Conservation (phyloP, 1,140 invertebrate species). For the Heterodera schachtii region DNA sequence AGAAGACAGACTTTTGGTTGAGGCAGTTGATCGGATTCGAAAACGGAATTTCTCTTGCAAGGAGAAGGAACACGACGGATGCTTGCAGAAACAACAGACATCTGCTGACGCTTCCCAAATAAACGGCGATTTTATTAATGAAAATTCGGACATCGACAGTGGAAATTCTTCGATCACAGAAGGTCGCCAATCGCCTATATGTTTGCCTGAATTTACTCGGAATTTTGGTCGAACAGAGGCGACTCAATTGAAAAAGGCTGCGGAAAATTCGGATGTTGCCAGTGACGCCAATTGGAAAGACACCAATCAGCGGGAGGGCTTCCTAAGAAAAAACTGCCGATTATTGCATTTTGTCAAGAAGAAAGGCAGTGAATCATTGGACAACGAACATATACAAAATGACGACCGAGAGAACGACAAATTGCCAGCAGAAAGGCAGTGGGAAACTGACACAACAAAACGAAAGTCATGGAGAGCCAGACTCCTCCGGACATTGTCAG, state of each 20-base stretch:
- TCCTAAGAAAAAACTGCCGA: conserved; percentile 11
- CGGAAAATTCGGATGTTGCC: neutral
- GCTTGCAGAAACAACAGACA: neutral
- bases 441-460: conserved; percentile 11
- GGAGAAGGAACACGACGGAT: neutral
- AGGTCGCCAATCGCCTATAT: neutral
- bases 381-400: neutral
- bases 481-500: conserved; percentile 26
- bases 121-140: neutral
- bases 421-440: neutral
- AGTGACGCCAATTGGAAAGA: neutral
- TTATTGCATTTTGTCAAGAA: neutral
- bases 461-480: conserved; percentile 25
- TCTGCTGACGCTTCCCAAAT: neutral
- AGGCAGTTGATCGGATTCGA: conserved; percentile 16
- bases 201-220: neutral
- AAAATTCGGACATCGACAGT: conserved; percentile 30
- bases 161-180: conserved; percentile 26
- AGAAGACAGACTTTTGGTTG: conserved; percentile 34
- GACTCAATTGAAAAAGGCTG: neutral
- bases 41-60: neutral
- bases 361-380: no score
- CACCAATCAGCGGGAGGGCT: neutral
- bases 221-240: neutral
- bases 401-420: conserved; percentile 16